A percentile compares a stretch with the other conserved stretches of the same genome.
phyloP scores from a whole-genome alignment of 2,888 invertebrate species.

The Nomada lathburiana region DNA sequence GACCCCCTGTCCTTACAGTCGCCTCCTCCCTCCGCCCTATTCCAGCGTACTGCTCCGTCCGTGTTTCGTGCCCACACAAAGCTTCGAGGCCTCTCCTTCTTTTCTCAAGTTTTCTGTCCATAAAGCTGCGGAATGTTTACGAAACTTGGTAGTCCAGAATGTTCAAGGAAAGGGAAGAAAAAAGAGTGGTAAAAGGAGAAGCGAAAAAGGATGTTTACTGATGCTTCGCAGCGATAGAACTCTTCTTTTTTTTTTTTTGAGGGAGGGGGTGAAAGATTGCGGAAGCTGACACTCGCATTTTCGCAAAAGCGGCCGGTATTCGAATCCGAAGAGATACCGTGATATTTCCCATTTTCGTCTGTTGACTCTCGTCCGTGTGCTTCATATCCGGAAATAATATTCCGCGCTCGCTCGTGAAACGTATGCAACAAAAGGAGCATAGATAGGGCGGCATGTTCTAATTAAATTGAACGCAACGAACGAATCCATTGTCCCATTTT shows the following conservation, averaged over 20 bases:
- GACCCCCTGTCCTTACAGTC: constrained; percentile 45
- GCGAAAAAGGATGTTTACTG: constrained; percentile 32
- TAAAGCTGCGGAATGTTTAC: constrained; percentile 62
- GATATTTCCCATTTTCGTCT: too few species aligned
- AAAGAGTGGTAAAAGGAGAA: constrained; percentile 17
- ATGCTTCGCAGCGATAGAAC: constrained; percentile 27
- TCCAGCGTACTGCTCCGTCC: constrained; percentile 33
- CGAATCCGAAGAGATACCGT: too few species aligned
- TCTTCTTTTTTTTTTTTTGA: too few species aligned
- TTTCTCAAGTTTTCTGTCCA: constrained; percentile 53
- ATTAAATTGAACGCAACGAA: too few species aligned
- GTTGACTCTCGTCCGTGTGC: too few species aligned
- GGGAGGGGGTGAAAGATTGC: constrained; percentile 9
- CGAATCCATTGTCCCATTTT: too few species aligned
- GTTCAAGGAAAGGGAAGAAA: constrained; percentile 40
- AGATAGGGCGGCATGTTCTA: too few species aligned
- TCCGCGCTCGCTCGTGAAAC: too few species aligned
- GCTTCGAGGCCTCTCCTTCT: constrained; percentile 33
- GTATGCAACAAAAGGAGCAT: too few species aligned
- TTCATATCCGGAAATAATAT: too few species aligned
- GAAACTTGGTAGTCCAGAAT: constrained; percentile 61
- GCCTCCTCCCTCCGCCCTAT: constrained; percentile 30
- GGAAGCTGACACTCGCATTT: constrained; percentile 42
- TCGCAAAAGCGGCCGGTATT: constrained; percentile 14
- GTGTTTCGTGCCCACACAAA: constrained; percentile 43